Base-by-base conservation (phyloP, 2,113 vertebrate species). In the Dipodomys ordii region DNA sequence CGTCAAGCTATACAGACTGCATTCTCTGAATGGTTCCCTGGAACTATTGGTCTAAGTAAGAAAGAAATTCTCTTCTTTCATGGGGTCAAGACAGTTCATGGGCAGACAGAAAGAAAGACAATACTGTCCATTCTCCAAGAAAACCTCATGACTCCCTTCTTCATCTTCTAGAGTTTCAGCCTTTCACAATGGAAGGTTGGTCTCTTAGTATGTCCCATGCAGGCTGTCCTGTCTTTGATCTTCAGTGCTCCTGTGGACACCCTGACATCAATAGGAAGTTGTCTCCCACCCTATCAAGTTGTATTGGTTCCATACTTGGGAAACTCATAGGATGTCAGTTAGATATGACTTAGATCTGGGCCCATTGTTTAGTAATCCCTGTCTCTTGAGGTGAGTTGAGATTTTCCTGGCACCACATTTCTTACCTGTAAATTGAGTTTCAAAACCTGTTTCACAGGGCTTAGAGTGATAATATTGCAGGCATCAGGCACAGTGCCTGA, bases 201-300 rank as follows among this genome's bases (percentile, higher is more conserved):
- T 35, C 35, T 73, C 46, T 82, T 23, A 87, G 28, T 15, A 25
- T 46, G 49, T 53, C 28, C 32, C 1, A 0, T 10, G 15, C 18
- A 53, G 10, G 28, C 9, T 60, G 72, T 39, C 69, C 67, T 90
- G 69, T 62, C 62, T 44, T 71, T 35, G 30, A 57, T 74, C 25
- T 10, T 23, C 35, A 16, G 44, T 72, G 13, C 69, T 32, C 78
- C 60, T 19, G 2, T 30, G 74, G n/a, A 74, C 49, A 23, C 60
- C 35, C 72, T 76, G 25, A 87, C 53, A 72, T 78, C 81, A 85
- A 88, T 4, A 95, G 86, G 73, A 90, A 81, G 64, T 39, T 44
- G 30, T 32, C 65, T 93, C 60, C 60, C 30, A 74, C 32, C 35
- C 57, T 19, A 35, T n/a, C 19, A 76, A n/a, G 20, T 60, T 68